A percentile compares a stretch with the other conserved stretches of the same genome.
Evolutionary conservation across 2,797 vertebrate genomes (phyloP).

Genomic region (Caiman crocodilus): DNA sequence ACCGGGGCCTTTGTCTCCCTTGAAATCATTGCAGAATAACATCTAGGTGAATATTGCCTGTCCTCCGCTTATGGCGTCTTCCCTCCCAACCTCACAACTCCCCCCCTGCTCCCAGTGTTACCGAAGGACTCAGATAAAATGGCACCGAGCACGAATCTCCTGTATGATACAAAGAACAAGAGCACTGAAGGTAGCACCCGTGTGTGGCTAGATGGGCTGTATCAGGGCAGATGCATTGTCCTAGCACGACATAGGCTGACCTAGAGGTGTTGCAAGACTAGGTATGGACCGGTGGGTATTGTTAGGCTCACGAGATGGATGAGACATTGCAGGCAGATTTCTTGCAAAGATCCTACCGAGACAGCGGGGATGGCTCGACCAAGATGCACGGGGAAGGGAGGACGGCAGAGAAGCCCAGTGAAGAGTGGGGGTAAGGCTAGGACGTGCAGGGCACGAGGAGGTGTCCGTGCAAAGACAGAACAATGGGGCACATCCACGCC

Average conservation of each 20-base stretch:
- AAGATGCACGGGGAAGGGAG: background rate
- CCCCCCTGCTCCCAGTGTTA: no score
- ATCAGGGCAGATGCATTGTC: background rate
- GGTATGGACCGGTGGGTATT: background rate
- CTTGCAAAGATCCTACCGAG: background rate
- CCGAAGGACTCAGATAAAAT: background rate
- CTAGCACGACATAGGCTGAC: no score
- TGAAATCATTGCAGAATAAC: background rate
- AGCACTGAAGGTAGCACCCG: background rate
- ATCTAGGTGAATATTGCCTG: background rate
- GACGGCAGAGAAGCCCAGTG: background rate
- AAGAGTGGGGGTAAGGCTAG: background rate
- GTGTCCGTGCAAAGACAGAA: background rate
- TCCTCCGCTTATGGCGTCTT: background rate
- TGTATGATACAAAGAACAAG: background rate
- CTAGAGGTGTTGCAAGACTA: background rate
- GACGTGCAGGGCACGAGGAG: background rate
- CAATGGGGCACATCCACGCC: background rate
- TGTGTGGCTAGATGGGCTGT: background rate
- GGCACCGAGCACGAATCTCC: background rate
- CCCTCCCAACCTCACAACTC: background rate
- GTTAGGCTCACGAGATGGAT: background rate
- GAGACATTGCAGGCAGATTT: background rate
- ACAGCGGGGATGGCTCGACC: background rate
- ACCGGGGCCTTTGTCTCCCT: background rate